Evolutionary conservation across 2,888 invertebrate species (phyloP).

Genomic region (Toxonevra muliebris): DNA sequence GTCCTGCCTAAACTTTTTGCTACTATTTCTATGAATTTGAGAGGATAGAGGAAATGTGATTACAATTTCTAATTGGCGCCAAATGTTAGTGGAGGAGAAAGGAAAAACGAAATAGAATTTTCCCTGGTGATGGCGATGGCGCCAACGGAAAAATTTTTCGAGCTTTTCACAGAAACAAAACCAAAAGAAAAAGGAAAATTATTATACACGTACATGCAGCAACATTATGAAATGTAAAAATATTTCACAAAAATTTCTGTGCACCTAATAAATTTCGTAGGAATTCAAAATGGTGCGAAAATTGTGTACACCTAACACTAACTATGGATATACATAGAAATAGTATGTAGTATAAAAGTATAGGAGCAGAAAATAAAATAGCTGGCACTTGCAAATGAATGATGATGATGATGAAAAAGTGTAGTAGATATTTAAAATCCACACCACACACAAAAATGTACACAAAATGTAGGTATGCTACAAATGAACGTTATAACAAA

Average conservation of each 20-base stretch:
- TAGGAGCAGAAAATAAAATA: too few species aligned
- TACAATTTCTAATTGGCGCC: neutral
- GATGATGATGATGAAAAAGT: too few species aligned
- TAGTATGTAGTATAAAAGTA: neutral
- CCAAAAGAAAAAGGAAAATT: neutral
- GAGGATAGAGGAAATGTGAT: neutral
- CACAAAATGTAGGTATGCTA: too few species aligned
- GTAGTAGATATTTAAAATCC: too few species aligned
- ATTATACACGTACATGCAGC: neutral
- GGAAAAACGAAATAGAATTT: neutral
- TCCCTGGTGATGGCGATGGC: neutral
- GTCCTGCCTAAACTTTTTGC: neutral
- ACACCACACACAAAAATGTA: too few species aligned
- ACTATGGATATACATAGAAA: neutral
- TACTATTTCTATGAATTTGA: neutral
- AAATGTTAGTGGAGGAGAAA: neutral
- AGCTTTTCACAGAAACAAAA: neutral
- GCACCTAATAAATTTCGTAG: constrained; percentile 29
- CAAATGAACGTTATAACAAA: too few species aligned
- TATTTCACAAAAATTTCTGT: constrained; percentile 19
- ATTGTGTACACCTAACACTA: neutral
- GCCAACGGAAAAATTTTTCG: neutral
- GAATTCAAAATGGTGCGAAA: constrained; percentile 36
- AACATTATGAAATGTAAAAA: too few species aligned
- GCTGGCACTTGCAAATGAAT: too few species aligned